Evolutionary conservation across 1,140 invertebrate species (phyloP).

Genomic region (Thalassaphorura encarpata): DNA sequence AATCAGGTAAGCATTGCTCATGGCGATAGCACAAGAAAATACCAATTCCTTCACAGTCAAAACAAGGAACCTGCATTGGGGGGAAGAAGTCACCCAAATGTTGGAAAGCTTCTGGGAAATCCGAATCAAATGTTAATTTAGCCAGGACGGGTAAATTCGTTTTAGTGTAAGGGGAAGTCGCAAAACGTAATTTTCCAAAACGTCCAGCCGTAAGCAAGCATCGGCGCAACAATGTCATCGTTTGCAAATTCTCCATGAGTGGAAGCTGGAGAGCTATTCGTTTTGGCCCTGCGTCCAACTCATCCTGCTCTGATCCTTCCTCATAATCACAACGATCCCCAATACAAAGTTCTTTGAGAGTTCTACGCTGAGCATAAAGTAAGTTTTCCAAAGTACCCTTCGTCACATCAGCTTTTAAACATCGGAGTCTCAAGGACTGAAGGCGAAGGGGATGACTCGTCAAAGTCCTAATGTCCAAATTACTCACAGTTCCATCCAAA

Average conservation of each 20-base stretch:
- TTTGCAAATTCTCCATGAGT: background rate
- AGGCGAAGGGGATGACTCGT: background rate
- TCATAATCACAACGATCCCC: constrained; percentile 1
- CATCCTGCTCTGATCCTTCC: background rate
- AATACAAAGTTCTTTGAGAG: background rate
- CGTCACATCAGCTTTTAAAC: background rate
- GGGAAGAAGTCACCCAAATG: constrained; percentile 4
- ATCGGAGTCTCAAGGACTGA: background rate
- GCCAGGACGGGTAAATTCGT: background rate
- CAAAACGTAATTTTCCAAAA: background rate
- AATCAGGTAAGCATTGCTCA: background rate
- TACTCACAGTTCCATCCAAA: background rate
- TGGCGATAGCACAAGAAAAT: background rate
- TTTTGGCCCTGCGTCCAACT: no score
- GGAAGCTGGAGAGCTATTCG: background rate
- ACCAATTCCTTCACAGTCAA: background rate
- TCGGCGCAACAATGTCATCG: background rate
- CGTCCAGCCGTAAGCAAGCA: background rate
- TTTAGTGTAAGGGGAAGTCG: background rate
- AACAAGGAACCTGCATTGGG: background rate
- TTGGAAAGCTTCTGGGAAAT: background rate
- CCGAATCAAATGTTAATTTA: background rate
- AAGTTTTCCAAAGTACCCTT: background rate
- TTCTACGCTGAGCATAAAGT: background rate
- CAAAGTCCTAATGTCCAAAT: background rate